Evolutionary conservation across 2,113 vertebrate genomes (phyloP).

Genomic region (Brachyhypopomus occidentalis): DNA sequence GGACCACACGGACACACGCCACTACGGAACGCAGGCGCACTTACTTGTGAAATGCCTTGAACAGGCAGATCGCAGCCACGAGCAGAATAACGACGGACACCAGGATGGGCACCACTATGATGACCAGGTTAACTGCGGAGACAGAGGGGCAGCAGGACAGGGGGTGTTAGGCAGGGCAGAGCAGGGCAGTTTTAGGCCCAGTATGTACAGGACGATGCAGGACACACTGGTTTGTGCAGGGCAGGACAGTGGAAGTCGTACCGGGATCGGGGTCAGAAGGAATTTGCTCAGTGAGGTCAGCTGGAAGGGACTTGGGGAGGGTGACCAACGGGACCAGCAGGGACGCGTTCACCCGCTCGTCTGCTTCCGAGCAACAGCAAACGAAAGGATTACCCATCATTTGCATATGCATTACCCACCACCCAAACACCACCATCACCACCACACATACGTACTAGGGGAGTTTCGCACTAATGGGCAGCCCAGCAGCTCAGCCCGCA

Average conservation of each 20-base stretch:
- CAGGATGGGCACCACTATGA: slow-evolving; percentile 67
- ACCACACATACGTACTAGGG: slow-evolving; percentile 16
- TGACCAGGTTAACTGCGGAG: slow-evolving; percentile 52
- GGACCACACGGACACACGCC: no score
- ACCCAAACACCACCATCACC: not conserved
- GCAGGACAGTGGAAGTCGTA: slow-evolving; percentile 31
- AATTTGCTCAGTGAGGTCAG: slow-evolving; percentile 31
- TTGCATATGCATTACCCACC: not conserved
- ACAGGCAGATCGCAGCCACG: slow-evolving; percentile 70
- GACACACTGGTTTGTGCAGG: not conserved
- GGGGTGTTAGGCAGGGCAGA: not conserved
- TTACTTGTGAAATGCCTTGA: slow-evolving; percentile 73
- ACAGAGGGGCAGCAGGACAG: not conserved
- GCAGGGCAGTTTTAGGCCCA: no score
- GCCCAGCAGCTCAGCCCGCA: slow-evolving; percentile 80
- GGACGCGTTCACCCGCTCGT: slow-evolving; percentile 31
- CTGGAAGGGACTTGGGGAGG: not conserved
- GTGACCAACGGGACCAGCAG: slow-evolving; percentile 37
- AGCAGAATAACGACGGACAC: slow-evolving; percentile 69
- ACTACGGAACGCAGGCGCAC: slow-evolving; percentile 41
- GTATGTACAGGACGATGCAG: no score
- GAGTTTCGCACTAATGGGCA: slow-evolving; percentile 72
- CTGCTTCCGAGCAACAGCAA: no score
- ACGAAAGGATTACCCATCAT: not conserved
- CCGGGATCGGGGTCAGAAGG: slow-evolving; percentile 52